Evolutionary conservation across 2,797 vertebrate genomes (phyloP).

Genomic region (Peromyscus aztecus): DNA sequence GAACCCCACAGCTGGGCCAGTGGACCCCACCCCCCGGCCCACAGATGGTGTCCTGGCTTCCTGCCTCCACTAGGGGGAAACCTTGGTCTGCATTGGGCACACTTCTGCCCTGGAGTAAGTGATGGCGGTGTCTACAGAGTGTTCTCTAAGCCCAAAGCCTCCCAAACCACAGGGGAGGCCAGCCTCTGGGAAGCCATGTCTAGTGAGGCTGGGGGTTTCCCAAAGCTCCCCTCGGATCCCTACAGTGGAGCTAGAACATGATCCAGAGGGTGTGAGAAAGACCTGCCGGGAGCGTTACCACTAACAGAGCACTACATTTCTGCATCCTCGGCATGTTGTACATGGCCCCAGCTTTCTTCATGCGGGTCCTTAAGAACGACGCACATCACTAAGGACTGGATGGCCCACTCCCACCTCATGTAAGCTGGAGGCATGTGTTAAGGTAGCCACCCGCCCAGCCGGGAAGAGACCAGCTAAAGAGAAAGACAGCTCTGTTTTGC

Average conservation of each 20-base stretch:
- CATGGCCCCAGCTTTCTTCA: not conserved
- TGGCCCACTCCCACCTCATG: not conserved
- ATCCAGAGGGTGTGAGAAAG: not conserved
- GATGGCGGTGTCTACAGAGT: not conserved
- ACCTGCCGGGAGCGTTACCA: not conserved
- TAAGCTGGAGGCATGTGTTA: not conserved
- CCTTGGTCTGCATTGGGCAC: not conserved
- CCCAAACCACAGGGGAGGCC: not conserved
- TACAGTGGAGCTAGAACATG: not conserved
- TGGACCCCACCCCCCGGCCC: not conserved
- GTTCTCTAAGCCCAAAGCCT: not conserved
- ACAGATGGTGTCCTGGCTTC: not conserved
- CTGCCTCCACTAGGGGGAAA: not conserved
- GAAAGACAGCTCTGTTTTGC: not conserved
- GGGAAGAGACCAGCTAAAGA: not conserved
- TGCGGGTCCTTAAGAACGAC: not conserved
- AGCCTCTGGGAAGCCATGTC: not conserved
- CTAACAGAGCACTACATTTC: not conserved
- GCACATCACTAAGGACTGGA: not conserved
- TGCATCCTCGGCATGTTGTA: fast-evolving
- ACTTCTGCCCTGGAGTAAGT: not conserved
- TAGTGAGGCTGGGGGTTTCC: not conserved
- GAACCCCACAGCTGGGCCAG: fast-evolving
- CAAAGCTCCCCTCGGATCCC: not conserved
- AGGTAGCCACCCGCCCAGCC: not conserved